phyloP scores from a whole-genome alignment of 2,113 vertebrate genomes.

The Colistium nudipinnis region DNA sequence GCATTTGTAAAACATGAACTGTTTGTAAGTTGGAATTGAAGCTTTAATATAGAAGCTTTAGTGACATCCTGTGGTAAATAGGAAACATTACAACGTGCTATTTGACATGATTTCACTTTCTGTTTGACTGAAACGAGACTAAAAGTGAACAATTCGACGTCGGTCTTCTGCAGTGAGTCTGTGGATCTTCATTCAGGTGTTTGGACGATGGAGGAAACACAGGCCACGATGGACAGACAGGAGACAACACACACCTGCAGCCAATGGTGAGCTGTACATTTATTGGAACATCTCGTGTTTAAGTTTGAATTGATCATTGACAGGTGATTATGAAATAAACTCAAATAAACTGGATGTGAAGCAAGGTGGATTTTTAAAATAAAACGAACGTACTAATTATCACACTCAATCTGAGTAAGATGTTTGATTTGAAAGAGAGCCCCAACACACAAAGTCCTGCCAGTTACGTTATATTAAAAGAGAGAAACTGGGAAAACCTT shows the following conservation, averaged over 20 bases:
- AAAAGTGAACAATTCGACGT: background rate
- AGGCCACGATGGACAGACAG: background rate
- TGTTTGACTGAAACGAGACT: conserved; percentile 1
- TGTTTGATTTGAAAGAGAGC: too few species aligned
- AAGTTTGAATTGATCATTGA: background rate
- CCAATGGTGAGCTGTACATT: conserved; percentile 30
- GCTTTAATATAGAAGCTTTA: background rate
- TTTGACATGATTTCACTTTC: conserved; percentile 40
- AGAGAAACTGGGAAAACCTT: background rate
- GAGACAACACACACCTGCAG: conserved; percentile 36
- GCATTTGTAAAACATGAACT: background rate
- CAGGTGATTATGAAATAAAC: background rate
- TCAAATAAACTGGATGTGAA: background rate
- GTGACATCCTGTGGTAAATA: conserved; percentile 10
- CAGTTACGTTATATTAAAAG: background rate
- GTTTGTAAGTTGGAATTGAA: background rate
- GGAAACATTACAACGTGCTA: fast-evolving
- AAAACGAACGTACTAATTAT: too few species aligned
- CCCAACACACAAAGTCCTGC: background rate
- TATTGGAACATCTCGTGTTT: background rate
- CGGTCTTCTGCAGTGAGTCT: background rate
- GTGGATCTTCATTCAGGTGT: background rate
- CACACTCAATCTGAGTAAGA: too few species aligned
- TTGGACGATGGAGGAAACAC: background rate
- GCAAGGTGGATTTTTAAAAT: background rate